Evolutionary conservation across 1,140 invertebrate species (phyloP).

Genomic region (Mizuhopecten yessoensis): DNA sequence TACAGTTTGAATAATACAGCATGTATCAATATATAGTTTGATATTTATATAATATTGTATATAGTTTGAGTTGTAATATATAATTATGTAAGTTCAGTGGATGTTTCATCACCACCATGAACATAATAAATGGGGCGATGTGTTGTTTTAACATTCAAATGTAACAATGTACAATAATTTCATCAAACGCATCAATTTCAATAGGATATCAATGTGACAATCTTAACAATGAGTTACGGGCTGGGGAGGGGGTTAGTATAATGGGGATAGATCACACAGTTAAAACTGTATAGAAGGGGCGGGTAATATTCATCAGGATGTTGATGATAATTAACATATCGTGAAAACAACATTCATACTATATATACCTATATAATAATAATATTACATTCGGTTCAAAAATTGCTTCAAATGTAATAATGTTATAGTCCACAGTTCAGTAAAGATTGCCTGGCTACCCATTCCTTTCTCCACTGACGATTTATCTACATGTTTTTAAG

Average conservation of each 20-base stretch:
- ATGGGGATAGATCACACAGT: no score
- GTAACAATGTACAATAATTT: not conserved
- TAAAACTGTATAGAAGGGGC: no score
- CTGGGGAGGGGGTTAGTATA: no score
- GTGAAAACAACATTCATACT: not conserved
- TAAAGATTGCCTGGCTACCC: not conserved
- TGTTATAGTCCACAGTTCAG: not conserved
- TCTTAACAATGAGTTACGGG: no score
- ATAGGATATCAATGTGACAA: no score
- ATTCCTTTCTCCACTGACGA: not conserved
- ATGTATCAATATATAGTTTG: not conserved
- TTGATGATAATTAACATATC: no score
- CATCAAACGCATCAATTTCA: no score
- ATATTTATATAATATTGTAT: not conserved
- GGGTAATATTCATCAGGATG: no score
- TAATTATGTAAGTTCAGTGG: not conserved
- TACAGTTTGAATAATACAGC: not conserved
- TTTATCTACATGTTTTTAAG: no score
- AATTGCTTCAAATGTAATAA: not conserved
- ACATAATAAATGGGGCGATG: not conserved
- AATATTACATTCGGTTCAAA: not conserved
- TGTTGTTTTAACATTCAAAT: not conserved
- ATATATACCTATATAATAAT: not conserved
- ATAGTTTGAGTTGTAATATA: constrained; percentile 22
- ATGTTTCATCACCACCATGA: not conserved